Evolutionary conservation across 1,140 invertebrate species (phyloP).

Genomic region (Cephus cinctus): DNA sequence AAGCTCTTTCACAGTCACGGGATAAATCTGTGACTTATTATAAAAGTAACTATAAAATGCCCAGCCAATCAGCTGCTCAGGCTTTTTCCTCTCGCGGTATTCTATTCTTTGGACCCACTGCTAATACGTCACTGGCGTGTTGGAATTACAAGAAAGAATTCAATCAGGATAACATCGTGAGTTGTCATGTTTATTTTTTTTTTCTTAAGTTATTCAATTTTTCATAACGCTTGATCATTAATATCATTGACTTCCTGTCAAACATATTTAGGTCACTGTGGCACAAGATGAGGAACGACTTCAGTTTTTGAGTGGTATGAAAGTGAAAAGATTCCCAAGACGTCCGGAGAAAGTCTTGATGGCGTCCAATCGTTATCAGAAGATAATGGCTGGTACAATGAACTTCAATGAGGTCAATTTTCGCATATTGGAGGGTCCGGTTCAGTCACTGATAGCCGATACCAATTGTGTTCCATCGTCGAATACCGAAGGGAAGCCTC

Average conservation of each 20-base stretch:
- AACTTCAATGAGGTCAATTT: slow-evolving; percentile 38
- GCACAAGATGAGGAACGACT: slow-evolving; percentile 54
- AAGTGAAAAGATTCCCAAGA: slow-evolving; percentile 57
- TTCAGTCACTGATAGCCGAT: slow-evolving; percentile 29
- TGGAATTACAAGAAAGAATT: slow-evolving; percentile 34
- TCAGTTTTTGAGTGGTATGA: slow-evolving; percentile 67
- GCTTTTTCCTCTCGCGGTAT: slow-evolving; percentile 36
- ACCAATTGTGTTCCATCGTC: slow-evolving; percentile 38
- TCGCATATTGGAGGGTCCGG: slow-evolving; percentile 27
- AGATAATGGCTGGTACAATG: slow-evolving; percentile 20
- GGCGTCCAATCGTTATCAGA: slow-evolving; percentile 58
- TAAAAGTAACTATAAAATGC: slow-evolving; percentile 5
- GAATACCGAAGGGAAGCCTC: no score
- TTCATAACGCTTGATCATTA: background rate
- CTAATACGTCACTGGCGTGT: slow-evolving; percentile 41
- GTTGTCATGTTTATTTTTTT: background rate
- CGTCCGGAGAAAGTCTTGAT: slow-evolving; percentile 64
- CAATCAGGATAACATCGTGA: slow-evolving; percentile 19
- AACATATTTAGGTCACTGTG: slow-evolving; percentile 51
- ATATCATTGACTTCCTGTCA: no score
- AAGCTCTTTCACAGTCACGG: background rate
- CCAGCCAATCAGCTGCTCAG: slow-evolving; percentile 41
- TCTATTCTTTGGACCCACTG: slow-evolving; percentile 41
- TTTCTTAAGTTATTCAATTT: background rate
- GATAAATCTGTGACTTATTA: background rate